These are phyloP conservation scores for Panagrolaimus sp. DNA, from an alignment of 1,140 invertebrate species.

Conservation along the genomic window DNA sequence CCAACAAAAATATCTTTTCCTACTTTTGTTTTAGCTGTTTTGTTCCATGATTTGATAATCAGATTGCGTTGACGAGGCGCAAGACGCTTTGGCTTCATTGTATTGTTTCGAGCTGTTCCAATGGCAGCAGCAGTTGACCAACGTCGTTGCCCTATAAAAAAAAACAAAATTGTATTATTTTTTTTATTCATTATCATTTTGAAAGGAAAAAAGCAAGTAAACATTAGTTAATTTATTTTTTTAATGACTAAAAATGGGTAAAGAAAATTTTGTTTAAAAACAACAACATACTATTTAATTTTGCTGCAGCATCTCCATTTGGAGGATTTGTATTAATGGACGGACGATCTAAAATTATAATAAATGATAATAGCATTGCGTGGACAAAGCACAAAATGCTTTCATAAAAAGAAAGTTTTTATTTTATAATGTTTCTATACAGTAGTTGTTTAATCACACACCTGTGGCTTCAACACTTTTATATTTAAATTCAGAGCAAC, in stretches of 20 bases:
- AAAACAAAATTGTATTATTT: not conserved
- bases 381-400: too few species aligned
- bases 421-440: too few species aligned
- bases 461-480: not conserved
- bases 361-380: too few species aligned
- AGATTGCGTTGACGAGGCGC: conserved; percentile 38
- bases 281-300: conserved; percentile 12
- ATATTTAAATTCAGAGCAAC: conserved; percentile 19
- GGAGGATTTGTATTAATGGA: not conserved
- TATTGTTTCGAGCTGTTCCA: conserved; percentile 24
- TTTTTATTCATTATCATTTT: not conserved
- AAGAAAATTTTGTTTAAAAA: not conserved
- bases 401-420: too few species aligned
- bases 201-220: too few species aligned
- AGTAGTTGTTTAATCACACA: not conserved
- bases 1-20: conserved; percentile 40
- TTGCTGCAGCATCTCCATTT: conserved; percentile 7
- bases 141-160: conserved; percentile 25
- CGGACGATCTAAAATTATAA: conserved; percentile 16
- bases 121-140: conserved; percentile 39
- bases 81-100: conserved; percentile 40
- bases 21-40: conserved; percentile 31
- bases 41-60: conserved; percentile 44
- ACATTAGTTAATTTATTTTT: too few species aligned
- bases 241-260: too few species aligned